These are phyloP conservation scores for Etheostoma nigrum DNA, from an alignment of 2,797 vertebrate species.

Conservation along the genomic window DNA sequence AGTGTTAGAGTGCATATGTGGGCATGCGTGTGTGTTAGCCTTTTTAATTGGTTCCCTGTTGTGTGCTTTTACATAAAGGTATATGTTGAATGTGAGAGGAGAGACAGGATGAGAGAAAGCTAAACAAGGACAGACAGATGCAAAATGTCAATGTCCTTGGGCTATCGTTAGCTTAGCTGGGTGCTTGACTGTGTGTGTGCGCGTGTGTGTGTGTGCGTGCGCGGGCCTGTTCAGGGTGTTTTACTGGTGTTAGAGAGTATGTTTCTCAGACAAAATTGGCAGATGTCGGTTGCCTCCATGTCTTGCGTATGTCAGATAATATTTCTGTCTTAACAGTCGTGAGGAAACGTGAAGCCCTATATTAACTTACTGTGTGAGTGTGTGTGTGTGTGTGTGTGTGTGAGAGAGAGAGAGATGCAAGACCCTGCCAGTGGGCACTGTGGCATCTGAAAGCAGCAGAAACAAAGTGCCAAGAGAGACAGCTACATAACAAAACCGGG, in stretches of 20 bases:
- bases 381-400: constrained; percentile 25
- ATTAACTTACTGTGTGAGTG: constrained; percentile 40
- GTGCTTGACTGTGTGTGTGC: constrained; percentile 27
- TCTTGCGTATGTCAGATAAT: constrained; percentile 45
- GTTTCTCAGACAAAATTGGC: constrained; percentile 46
- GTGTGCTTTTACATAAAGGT: constrained; percentile 46
- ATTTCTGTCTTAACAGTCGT: constrained; percentile 50
- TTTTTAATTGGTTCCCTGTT: constrained; percentile 67
- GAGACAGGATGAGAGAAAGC: constrained; percentile 32
- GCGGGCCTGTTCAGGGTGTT: constrained; percentile 39
- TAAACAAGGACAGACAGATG: constrained; percentile 59
- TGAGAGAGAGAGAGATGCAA: constrained; percentile 16
- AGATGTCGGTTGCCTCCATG: constrained; percentile 11
- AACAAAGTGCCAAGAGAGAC: constrained; percentile 60
- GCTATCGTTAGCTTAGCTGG: constrained; percentile 47
- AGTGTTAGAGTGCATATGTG: constrained; percentile 18
- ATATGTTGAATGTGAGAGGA: constrained; percentile 42
- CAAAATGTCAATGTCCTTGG: constrained; percentile 57
- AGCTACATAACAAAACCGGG: constrained; percentile 58
- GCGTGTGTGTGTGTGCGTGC: constrained; percentile 29
- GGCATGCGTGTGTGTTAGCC: constrained; percentile 23
- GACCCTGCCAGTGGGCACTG: constrained; percentile 56
- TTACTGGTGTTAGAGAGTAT: constrained; percentile 48
- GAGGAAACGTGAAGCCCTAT: constrained; percentile 47
- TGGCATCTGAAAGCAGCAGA: constrained; percentile 63